Evolutionary conservation across 2,888 invertebrate genomes (phyloP).

Genomic region (Tricholauxania praeusta): DNA sequence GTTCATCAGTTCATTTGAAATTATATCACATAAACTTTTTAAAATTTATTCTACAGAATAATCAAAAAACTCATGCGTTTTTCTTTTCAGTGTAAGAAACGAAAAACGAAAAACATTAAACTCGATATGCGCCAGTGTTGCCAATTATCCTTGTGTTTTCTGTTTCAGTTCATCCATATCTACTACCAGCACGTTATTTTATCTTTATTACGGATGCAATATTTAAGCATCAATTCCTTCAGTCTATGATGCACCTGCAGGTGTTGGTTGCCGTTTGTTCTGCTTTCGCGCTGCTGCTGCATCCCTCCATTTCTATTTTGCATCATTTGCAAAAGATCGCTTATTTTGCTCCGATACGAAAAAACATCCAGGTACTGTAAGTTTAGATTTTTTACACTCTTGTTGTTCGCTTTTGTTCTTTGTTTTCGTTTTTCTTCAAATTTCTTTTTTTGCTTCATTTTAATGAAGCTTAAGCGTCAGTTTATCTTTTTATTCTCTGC

Average conservation of each 20-base stretch:
- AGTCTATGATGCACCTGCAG: constrained; percentile 28
- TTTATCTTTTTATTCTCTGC: constrained; percentile 38
- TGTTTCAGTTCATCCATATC: background rate
- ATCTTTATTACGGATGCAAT: constrained; percentile 37
- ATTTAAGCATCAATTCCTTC: constrained; percentile 32
- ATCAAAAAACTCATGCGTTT: constrained; percentile 18
- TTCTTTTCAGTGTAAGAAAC: background rate
- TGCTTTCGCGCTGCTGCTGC: too few relatives aligned
- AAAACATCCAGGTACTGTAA: too few relatives aligned
- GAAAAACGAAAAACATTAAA: background rate
- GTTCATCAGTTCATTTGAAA: too few relatives aligned
- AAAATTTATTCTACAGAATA: constrained; percentile 19
- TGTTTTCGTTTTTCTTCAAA: constrained; percentile 3
- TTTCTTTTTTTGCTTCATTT: constrained; percentile 21
- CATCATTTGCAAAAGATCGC: too few relatives aligned
- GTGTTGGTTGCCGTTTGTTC: constrained; percentile 17
- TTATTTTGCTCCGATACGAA: too few relatives aligned
- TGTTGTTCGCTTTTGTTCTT: background rate
- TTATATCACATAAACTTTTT: background rate
- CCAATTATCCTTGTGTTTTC: constrained; percentile 32
- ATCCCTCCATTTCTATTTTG: too few relatives aligned
- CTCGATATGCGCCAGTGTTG: constrained; percentile 14
- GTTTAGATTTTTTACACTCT: too few relatives aligned
- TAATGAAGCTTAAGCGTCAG: constrained; percentile 35
- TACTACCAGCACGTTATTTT: constrained; percentile 19